These are phyloP conservation scores for Choristoneura fumiferana DNA, from an alignment of 1,140 invertebrate species.

Conservation along the genomic window DNA sequence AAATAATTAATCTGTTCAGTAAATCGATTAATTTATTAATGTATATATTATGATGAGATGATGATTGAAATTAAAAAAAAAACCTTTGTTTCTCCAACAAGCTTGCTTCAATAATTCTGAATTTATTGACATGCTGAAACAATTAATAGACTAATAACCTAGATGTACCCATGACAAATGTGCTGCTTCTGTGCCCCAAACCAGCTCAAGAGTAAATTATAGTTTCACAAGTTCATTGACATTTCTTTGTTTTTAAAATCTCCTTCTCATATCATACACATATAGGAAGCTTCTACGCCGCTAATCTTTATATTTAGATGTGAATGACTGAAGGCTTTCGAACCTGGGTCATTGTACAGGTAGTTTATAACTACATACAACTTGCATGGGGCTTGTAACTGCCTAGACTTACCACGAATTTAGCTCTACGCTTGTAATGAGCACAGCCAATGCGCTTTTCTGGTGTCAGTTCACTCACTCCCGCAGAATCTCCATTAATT, in stretches of 20 bases:
- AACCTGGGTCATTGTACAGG: conserved; percentile 26
- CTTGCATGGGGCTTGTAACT: neutral
- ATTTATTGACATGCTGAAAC: too few relatives aligned
- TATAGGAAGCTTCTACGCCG: conserved; percentile 41
- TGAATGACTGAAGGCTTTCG: conserved; percentile 30
- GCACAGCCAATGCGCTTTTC: conserved; percentile 83
- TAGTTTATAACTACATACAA: neutral
- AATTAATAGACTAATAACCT: too few relatives aligned
- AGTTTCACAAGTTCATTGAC: conserved; percentile 44
- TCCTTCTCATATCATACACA: conserved; percentile 39
- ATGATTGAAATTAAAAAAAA: too few relatives aligned
- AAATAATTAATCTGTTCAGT: too few relatives aligned
- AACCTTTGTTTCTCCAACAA: too few relatives aligned
- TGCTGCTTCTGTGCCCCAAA: conserved; percentile 4
- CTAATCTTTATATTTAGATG: conserved; percentile 58
- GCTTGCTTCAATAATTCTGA: too few relatives aligned
- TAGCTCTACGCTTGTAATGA: conserved; percentile 89
- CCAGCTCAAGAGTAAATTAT: conserved; percentile 7
- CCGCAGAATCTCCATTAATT: conserved; percentile 39
- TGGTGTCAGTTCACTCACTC: conserved; percentile 36
- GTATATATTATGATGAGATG: too few relatives aligned
- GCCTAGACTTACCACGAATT: conserved; percentile 86
- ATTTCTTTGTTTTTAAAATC: conserved; percentile 59
- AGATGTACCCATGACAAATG: too few relatives aligned
- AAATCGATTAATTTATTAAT: too few relatives aligned